A percentile compares a stretch with the other conserved stretches of the same genome.
phyloP scores from a whole-genome alignment of 1,140 invertebrate species.

The Zaprionus lachaisei region DNA sequence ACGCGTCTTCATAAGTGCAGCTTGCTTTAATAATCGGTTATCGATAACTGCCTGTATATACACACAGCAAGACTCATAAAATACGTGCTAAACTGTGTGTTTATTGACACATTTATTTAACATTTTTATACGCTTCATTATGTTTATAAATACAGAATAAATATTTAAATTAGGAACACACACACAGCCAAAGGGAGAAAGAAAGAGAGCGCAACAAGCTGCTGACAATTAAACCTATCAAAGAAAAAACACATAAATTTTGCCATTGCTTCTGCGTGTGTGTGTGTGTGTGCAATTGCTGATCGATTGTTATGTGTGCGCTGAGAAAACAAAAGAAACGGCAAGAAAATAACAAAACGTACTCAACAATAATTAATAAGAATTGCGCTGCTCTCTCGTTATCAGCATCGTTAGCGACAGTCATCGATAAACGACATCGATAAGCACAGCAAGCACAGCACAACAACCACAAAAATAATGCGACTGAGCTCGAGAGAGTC shows the following conservation, averaged over 20 bases:
- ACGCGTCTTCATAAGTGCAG: slow-evolving; percentile 27
- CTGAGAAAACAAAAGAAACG: slow-evolving; percentile 21
- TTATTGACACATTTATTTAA: slow-evolving; percentile 65
- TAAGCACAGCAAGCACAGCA: slow-evolving; percentile 7
- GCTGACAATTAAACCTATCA: slow-evolving; percentile 36
- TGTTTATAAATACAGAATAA: slow-evolving; percentile 80
- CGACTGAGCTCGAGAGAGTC: neutral
- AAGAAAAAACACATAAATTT: slow-evolving; percentile 8
- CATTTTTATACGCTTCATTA: slow-evolving; percentile 69
- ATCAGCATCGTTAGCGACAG: slow-evolving; percentile 7
- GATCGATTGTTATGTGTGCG: slow-evolving; percentile 70
- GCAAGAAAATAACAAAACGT: slow-evolving; percentile 12
- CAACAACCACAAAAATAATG: slow-evolving; percentile 4
- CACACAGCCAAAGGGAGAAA: slow-evolving; percentile 20
- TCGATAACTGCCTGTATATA: neutral
- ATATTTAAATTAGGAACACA: slow-evolving; percentile 54
- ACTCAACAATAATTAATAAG: slow-evolving; percentile 36
- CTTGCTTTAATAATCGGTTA: slow-evolving; percentile 1
- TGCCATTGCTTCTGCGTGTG: slow-evolving; percentile 23
- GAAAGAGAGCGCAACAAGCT: slow-evolving; percentile 6
- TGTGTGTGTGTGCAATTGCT: slow-evolving; percentile 53
- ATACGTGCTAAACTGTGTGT: slow-evolving; percentile 52
- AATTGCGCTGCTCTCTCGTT: slow-evolving; percentile 2
- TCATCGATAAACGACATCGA: slow-evolving; percentile 26
- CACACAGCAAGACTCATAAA: neutral